A percentile compares a stretch with the other conserved stretches of the same genome.
Evolutionary conservation across 2,888 invertebrate genomes (phyloP).

Genomic region (Alcis repandata): DNA sequence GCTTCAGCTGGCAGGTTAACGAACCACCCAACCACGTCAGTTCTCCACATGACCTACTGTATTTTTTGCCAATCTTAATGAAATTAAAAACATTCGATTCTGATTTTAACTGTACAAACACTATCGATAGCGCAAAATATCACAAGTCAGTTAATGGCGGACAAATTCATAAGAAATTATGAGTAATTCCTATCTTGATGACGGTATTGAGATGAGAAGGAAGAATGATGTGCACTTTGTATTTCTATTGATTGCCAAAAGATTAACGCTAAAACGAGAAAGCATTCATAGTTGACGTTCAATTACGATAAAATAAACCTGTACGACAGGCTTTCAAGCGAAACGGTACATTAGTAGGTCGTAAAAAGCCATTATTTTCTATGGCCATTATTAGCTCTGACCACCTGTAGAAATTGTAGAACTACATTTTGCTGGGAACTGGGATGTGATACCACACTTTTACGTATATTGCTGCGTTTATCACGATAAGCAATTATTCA

Average conservation of each 20-base stretch:
- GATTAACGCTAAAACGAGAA: constrained; percentile 42
- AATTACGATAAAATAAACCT: constrained; percentile 49
- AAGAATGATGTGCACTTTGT: constrained; percentile 40
- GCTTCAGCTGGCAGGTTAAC: constrained; percentile 68
- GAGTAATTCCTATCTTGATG: constrained; percentile 30
- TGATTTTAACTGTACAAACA: constrained; percentile 52
- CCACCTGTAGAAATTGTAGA: constrained; percentile 39
- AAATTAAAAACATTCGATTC: constrained; percentile 49
- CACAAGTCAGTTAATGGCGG: constrained; percentile 11
- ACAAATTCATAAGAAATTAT: constrained; percentile 29
- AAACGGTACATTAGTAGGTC: constrained; percentile 55
- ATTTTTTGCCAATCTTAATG: constrained; percentile 56
- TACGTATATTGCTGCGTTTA: neutral
- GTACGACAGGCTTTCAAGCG: constrained; percentile 48
- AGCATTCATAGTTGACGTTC: constrained; percentile 46
- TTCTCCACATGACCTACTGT: constrained; percentile 58
- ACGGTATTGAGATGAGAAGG: constrained; percentile 37
- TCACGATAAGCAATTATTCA: constrained; percentile 4
- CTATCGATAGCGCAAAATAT: constrained; percentile 23
- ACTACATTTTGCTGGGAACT: constrained; percentile 34
- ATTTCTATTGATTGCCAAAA: constrained; percentile 36
- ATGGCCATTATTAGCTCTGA: constrained; percentile 22
- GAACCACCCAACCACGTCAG: constrained; percentile 63
- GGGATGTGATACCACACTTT: constrained; percentile 9
- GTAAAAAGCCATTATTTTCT: constrained; percentile 40